Conservation (phyloP, 2,113 vertebrate genomes). For the Thunnus thynnus region DNA sequence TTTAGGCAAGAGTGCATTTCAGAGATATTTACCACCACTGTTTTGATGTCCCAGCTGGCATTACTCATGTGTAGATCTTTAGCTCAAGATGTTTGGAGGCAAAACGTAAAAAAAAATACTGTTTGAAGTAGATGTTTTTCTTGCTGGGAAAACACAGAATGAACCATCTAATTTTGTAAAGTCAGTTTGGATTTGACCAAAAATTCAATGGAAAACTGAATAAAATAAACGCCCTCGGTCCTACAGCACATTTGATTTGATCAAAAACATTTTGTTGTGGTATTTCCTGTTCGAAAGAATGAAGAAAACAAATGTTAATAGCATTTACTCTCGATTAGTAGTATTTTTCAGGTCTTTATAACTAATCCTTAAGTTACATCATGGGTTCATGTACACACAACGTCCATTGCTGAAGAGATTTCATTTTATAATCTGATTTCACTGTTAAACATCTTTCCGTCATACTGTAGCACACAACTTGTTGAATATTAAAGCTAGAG, state of each 20-base stretch:
- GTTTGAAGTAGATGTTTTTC: neutral
- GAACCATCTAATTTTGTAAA: neutral
- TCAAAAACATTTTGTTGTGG: neutral
- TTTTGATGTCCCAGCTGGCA: neutral
- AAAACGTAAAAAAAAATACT: slow-evolving; percentile 12
- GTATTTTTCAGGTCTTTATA: neutral
- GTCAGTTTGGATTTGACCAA: neutral
- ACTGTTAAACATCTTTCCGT: slow-evolving; percentile 6
- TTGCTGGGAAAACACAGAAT: neutral
- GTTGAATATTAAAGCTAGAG: neutral
- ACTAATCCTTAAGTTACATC: slow-evolving; percentile 14
- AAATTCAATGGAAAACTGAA: neutral
- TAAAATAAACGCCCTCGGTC: neutral
- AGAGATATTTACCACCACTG: neutral
- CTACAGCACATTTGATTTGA: neutral
- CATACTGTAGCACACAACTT: neutral
- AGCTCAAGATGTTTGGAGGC: neutral
- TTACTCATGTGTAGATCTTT: neutral
- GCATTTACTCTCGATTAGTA: neutral
- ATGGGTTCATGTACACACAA: neutral
- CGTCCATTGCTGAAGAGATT: neutral
- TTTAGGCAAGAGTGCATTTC: neutral
- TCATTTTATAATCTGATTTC: slow-evolving; percentile 12
- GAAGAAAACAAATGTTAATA: neutral
- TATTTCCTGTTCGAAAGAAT: neutral